phyloP scores from a whole-genome alignment of 2,113 vertebrate genomes.

The Anolis carolinensis region DNA sequence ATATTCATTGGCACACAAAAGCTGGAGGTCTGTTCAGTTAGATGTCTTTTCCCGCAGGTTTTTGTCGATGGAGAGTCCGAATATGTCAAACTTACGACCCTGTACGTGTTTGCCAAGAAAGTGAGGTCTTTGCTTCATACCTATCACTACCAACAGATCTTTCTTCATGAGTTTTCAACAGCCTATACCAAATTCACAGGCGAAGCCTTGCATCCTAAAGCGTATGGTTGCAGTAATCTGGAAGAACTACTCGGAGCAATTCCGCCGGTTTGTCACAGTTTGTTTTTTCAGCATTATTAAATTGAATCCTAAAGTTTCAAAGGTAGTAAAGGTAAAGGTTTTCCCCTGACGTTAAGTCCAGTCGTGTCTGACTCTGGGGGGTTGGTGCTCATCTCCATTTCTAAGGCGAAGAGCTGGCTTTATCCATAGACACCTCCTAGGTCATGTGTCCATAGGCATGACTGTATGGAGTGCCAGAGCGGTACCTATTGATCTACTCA shows the following conservation, averaged over 20 bases:
- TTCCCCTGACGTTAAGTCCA: no score
- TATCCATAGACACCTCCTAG: no score
- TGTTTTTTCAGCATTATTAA: background rate
- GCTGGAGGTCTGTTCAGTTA: background rate
- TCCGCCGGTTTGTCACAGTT: constrained; percentile 82
- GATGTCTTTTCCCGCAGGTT: constrained; percentile 72
- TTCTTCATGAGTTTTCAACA: constrained; percentile 89
- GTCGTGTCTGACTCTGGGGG: no score
- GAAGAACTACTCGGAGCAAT: constrained; percentile 93
- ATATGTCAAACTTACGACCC: constrained; percentile 86
- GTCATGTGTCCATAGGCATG: no score
- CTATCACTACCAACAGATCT: constrained; percentile 98
- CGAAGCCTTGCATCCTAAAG: constrained; percentile 82
- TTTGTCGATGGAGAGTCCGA: constrained; percentile 78
- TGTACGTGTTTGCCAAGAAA: constrained; percentile 93
- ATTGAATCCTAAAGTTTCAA: background rate
- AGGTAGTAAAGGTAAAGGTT: no score
- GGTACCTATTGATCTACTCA: no score
- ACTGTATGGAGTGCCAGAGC: no score
- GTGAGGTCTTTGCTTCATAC: constrained; percentile 92
- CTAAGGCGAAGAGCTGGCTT: no score
- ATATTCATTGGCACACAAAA: background rate
- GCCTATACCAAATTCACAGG: constrained; percentile 92
- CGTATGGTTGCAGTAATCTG: constrained; percentile 83
- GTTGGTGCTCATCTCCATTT: no score